Evolutionary conservation across 1,140 invertebrate species (phyloP), one percentile per base, ranked within the genome.

Genomic region (Hylaeus volcanicus): DNA sequence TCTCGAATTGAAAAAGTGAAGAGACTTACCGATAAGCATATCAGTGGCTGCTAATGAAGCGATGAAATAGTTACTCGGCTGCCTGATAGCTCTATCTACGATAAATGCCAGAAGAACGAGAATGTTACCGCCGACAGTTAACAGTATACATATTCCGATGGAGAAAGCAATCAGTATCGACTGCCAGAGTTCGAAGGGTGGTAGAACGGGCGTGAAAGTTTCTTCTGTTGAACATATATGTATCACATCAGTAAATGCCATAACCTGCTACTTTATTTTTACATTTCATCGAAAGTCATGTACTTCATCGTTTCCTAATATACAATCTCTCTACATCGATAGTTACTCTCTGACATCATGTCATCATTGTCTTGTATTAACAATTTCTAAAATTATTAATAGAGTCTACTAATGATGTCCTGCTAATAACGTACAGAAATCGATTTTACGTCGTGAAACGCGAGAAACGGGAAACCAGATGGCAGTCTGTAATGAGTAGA

Each of bases 41-140:
- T 99, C 99, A 12, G 98, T 99, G 51, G 99, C 98, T 41, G 99
- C 99, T 61, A 99, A 94, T 0, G 98, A 99, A 3, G 98, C 99
- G 72, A 99, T 99, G 94, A 99, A 99, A 94, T 99, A 99, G 94
- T 99, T 99, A 90, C 98, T 99, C 2, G 99, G 99, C 90, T 99
- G 99, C 64, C 99, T 95, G 89, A 99, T 99, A 74, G 97, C 97
- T 76, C 99, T 95, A 92, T 99, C 99, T 43, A 99, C 97, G 74
- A 99, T 97, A 93, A 99, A 99, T 41, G 98, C 98, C 55, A 99
- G 92, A 41, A 99, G 95, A 51, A 99, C 99, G 15, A 99, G 95
- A 65, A 99, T 97, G 92, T 99, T 99, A 56, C 99, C 99, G 79
- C 96, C 96, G 15, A 99, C 96, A 1, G 98, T 99, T 60, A 99